phyloP scores from a whole-genome alignment of 2,888 invertebrate genomes.

The Brachypalpus laphriformis region DNA sequence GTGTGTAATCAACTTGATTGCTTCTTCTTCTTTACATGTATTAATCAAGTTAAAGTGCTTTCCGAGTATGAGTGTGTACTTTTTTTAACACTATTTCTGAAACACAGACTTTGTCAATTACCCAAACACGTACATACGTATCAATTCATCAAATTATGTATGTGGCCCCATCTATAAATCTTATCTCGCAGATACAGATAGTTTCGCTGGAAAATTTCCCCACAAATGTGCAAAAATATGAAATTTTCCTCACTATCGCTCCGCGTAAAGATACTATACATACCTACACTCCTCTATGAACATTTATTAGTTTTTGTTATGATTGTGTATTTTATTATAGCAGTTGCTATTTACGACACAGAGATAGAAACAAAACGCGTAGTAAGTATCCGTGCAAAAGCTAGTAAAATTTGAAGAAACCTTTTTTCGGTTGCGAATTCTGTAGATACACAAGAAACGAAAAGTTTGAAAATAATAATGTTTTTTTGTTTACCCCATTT shows the following conservation, averaged over 20 bases:
- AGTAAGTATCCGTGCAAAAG: not conserved
- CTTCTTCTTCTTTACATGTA: not conserved
- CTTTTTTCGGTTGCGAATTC: not conserved
- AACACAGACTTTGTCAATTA: conserved; percentile 23
- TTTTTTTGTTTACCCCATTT: not conserved
- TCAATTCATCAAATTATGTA: not conserved
- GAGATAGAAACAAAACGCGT: conserved; percentile 1
- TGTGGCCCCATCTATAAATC: not conserved
- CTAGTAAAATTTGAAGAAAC: not conserved
- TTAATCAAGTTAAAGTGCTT: conserved; percentile 39
- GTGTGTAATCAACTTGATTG: conserved; percentile 35
- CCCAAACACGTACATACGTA: not conserved
- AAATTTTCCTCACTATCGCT: not conserved
- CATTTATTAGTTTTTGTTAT: conserved; percentile 5
- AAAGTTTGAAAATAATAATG: not conserved
- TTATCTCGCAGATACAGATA: not conserved
- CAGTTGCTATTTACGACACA: conserved; percentile 14
- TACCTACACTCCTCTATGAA: not conserved
- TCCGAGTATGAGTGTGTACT: not conserved
- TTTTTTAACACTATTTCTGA: conserved; percentile 1
- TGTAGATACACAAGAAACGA: not conserved
- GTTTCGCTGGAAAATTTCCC: not conserved
- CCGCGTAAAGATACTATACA: not conserved
- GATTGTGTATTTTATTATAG: conserved; percentile 12
- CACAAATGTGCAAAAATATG: conserved; percentile 2